Conservation (phyloP, 2,888 invertebrate genomes). For the Pollenia angustigena region DNA sequence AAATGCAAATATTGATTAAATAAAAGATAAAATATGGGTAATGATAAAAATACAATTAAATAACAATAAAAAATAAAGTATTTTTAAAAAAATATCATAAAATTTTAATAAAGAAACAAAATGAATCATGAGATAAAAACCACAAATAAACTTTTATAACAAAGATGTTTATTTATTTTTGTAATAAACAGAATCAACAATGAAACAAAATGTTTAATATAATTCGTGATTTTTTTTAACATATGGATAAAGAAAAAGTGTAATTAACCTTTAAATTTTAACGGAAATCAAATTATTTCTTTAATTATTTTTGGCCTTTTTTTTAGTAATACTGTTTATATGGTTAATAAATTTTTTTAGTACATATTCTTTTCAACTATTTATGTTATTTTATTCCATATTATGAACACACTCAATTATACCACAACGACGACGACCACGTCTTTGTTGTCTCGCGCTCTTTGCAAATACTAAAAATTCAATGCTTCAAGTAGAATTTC, state of each 20-base stretch:
- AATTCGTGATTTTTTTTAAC: background rate
- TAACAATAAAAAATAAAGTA: background rate
- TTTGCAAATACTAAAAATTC: constrained; percentile 60
- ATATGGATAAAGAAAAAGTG: background rate
- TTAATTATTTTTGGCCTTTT: constrained; percentile 2
- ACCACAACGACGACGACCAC: background rate
- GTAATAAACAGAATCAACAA: background rate
- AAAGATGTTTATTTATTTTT: constrained; percentile 14
- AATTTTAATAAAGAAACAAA: background rate
- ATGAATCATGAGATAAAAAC: constrained; percentile 35
- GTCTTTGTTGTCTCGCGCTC: constrained; percentile 49
- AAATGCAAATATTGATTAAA: background rate
- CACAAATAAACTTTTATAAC: constrained; percentile 15
- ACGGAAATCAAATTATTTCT: background rate
- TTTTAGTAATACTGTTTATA: constrained; percentile 19
- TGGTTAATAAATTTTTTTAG: background rate
- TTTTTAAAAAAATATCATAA: background rate
- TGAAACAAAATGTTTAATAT: background rate
- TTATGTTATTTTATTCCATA: constrained; percentile 37
- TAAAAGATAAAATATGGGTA: background rate
- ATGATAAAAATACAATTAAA: background rate
- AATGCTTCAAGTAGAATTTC: constrained; percentile 48
- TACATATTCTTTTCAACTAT: constrained; percentile 8
- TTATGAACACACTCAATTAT: constrained; percentile 24
- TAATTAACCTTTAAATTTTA: background rate